A percentile compares a stretch with the other conserved stretches of the same genome.
Evolutionary conservation across 2,113 vertebrate genomes (phyloP).

Genomic region (Taurulus bubalis): DNA sequence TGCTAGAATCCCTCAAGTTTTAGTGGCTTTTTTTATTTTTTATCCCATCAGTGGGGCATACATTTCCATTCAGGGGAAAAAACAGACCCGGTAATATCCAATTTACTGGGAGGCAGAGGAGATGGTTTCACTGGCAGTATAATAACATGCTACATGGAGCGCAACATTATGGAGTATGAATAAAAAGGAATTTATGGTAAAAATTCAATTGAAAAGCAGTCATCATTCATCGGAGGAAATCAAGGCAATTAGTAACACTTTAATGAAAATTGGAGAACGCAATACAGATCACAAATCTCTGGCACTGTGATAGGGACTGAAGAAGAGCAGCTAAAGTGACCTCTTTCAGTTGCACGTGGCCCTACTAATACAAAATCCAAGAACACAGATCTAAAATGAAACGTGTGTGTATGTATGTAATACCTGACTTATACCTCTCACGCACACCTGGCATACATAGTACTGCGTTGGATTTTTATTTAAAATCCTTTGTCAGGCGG

Average conservation of each 20-base stretch:
- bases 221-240: constrained; percentile 85
- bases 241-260: constrained; percentile 85
- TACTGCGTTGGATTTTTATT: background rate
- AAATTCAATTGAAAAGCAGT: constrained; percentile 83
- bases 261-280: constrained; percentile 81
- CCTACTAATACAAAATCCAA: constrained; percentile 52
- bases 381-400: constrained; percentile 32
- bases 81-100: constrained; percentile 86
- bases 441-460: background rate
- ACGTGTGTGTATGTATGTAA: background rate
- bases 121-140: constrained; percentile 83
- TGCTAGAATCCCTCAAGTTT: constrained; percentile 79
- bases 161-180: constrained; percentile 83
- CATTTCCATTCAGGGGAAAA: constrained; percentile 82
- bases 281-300: constrained; percentile 75
- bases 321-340: constrained; percentile 70
- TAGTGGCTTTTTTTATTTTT: constrained; percentile 70
- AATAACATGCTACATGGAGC: constrained; percentile 86
- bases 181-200: constrained; percentile 82
- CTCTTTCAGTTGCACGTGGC: constrained; percentile 58
- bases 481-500: background rate
- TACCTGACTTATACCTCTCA: background rate
- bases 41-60: constrained; percentile 80
- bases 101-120: constrained; percentile 83
- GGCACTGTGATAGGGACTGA: constrained; percentile 59